phyloP scores from a whole-genome alignment of 2,113 vertebrate species.

The Salvelinus sp. region DNA sequence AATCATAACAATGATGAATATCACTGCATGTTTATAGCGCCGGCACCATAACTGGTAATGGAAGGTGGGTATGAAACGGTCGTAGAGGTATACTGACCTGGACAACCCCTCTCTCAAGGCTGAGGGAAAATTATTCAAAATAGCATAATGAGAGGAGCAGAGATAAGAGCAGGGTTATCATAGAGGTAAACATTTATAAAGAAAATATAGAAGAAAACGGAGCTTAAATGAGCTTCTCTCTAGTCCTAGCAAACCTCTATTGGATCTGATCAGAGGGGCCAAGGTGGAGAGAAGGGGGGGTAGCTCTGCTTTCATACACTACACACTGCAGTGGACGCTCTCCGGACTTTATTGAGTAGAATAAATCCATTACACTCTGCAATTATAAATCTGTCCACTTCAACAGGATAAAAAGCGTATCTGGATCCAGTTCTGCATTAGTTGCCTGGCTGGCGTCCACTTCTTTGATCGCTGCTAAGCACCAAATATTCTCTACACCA shows the following conservation, averaged over 20 bases:
- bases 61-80: constrained; percentile 49
- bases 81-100: constrained; percentile 29
- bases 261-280: neutral
- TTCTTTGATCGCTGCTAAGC: constrained; percentile 45
- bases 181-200: constrained; percentile 49
- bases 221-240: constrained; percentile 26
- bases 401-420: constrained; percentile 27
- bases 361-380: constrained; percentile 43
- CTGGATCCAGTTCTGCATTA: constrained; percentile 45
- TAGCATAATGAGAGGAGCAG: constrained; percentile 38
- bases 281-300: neutral
- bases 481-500: constrained; percentile 34
- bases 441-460: constrained; percentile 34
- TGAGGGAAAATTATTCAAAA: constrained; percentile 46
- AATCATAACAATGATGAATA: constrained; percentile 78
- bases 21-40: constrained; percentile 48
- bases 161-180: constrained; percentile 40
- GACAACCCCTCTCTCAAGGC: constrained; percentile 41
- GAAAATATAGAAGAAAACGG: constrained; percentile 33
- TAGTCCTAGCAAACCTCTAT: constrained; percentile 37
- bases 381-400: constrained; percentile 51
- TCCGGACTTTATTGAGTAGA: constrained; percentile 19
- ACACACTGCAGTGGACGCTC: neutral
- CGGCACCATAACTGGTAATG: constrained; percentile 54
- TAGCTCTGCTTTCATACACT: constrained; percentile 24